These are phyloP conservation scores for Hydrocynus forskahlii DNA, from an alignment of 2,797 vertebrate species.

Conservation along the genomic window DNA sequence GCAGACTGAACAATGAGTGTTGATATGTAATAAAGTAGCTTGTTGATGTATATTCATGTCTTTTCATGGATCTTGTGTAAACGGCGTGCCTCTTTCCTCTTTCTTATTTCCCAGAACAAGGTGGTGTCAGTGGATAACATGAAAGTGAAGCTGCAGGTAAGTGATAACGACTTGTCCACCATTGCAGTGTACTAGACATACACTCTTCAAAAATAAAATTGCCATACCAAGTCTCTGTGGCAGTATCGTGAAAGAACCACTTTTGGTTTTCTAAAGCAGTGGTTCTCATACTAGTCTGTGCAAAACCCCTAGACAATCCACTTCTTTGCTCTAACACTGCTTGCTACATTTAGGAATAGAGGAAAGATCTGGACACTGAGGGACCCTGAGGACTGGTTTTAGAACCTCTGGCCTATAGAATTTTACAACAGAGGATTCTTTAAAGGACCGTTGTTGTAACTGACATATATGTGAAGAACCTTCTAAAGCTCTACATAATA, in stretches of 20 bases:
- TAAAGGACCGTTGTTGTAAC: neutral
- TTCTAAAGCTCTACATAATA: too few relatives aligned
- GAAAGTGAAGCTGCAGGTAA: conserved; percentile 97
- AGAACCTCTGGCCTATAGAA: too few relatives aligned
- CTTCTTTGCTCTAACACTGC: too few relatives aligned
- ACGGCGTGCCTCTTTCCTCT: neutral
- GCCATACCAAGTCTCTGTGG: neutral
- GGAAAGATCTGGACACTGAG: too few relatives aligned
- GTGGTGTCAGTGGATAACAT: conserved; percentile 91
- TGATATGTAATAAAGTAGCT: neutral
- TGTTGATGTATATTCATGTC: neutral
- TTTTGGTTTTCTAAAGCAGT: neutral
- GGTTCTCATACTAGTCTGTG: too few relatives aligned
- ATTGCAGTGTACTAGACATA: neutral
- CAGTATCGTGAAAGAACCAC: neutral
- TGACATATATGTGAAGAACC: neutral
- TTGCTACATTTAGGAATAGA: too few relatives aligned
- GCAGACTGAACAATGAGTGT: too few relatives aligned
- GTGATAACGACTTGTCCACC: conserved; percentile 38
- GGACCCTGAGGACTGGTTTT: too few relatives aligned
- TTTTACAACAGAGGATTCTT: too few relatives aligned
- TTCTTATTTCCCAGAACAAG: conserved; percentile 86
- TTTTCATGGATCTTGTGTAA: neutral
- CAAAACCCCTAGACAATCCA: too few relatives aligned
- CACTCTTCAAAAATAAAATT: neutral